Base-by-base conservation (phyloP, 2,888 invertebrate genomes). In the Lasius platythorax region DNA sequence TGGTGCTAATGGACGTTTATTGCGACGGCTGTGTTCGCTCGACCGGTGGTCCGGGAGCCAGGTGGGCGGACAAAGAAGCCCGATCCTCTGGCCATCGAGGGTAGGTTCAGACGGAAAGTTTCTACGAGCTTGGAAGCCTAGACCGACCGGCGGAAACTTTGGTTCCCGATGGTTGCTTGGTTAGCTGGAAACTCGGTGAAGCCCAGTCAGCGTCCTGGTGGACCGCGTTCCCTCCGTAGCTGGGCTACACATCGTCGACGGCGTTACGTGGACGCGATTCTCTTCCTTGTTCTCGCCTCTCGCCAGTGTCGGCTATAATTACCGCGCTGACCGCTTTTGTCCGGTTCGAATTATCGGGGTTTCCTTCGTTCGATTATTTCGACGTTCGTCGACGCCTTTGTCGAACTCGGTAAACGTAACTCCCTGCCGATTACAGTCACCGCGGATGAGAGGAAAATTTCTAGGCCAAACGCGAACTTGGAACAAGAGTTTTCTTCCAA, bases 261-360 rank as follows among this genome's bases (percentile, higher is more conserved):
- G 86, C 87, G 91, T 90, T 89, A 85, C 89, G 85, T 88, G 85
- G 85, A 87, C 89, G 87, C 87, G 87, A 83, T 85, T 88, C 86
- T 84, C 86, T 72, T 82, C 88, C 89, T 87, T 86, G 83, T 83
- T 84, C 86, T 84, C 83, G 83, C 88, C 85, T 91, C 86, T 90
- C 83, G 84, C 83, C 87, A 85, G 83, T 88, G 88, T 89, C 87
- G 89, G 92, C 92, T 92, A 94, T 94, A 94, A 94, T 94, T 94
- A 93, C 92, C 92, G 92, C 88, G 87, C 89, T 88, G 91, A 91
- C 91, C 89, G 92, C 94, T 94, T 94, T 94, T 94, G 93, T 94
- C 92, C 91, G 88, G 79, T 74, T 84, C 70, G 87, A 87, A 85
- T 88, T 84, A 83, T 78, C 88, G 84, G 82, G 90, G 90, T 88